Evolutionary conservation across 2,797 vertebrate species (phyloP).

Genomic region (Hydrocynus forskahlii): DNA sequence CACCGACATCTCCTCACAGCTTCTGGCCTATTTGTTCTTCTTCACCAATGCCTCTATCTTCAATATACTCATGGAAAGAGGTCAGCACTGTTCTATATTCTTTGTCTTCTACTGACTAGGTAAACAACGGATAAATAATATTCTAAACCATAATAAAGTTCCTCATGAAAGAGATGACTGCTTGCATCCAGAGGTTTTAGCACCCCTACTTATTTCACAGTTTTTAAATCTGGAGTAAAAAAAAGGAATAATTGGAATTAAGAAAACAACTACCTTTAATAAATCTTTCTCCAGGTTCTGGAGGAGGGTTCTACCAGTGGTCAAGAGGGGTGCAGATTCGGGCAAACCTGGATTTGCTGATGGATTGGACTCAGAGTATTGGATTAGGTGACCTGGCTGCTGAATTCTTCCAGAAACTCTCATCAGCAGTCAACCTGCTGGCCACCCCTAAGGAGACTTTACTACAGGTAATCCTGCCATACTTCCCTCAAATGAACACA

Average conservation of each 20-base stretch:
- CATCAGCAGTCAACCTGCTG: constrained; percentile 81
- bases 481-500: background rate
- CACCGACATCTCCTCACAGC: constrained; percentile 75
- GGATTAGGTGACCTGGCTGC: constrained; percentile 72
- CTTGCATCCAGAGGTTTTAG: background rate
- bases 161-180: too few relatives aligned
- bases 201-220: background rate
- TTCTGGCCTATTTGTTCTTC: constrained; percentile 83
- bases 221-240: background rate
- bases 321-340: constrained; percentile 81
- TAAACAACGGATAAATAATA: background rate
- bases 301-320: constrained; percentile 81
- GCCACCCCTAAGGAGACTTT: constrained; percentile 83
- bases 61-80: constrained; percentile 84
- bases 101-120: background rate
- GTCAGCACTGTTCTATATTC: constrained; percentile 54
- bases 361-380: constrained; percentile 80
- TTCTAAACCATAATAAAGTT: background rate
- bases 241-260: too few relatives aligned
- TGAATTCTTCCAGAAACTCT: constrained; percentile 81
- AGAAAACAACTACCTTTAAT: too few relatives aligned
- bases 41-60: constrained; percentile 84
- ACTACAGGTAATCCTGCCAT: constrained; percentile 74
- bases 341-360: constrained; percentile 81
- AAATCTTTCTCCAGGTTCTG: constrained; percentile 70